These are phyloP conservation scores for Brachionus koreanus DNA, from an alignment of 1,140 invertebrate genomes.

Conservation along the genomic window DNA sequence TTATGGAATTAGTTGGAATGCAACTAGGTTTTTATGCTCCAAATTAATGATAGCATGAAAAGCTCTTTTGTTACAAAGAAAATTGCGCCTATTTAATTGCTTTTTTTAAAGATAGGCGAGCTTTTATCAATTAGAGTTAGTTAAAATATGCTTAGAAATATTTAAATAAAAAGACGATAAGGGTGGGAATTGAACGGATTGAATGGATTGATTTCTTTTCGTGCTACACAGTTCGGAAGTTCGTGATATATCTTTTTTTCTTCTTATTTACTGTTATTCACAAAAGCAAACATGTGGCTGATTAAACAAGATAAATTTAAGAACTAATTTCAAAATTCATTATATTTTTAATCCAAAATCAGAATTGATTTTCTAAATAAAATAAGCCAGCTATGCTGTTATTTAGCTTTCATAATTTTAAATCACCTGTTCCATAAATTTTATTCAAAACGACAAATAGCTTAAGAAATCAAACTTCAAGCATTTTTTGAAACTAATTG, in stretches of 20 bases:
- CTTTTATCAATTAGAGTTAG: not conserved
- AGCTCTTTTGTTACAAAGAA: not conserved
- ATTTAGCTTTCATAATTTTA: not conserved
- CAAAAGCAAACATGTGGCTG: not conserved
- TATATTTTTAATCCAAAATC: not conserved
- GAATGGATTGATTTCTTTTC: not conserved
- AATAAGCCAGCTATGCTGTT: not conserved
- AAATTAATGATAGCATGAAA: slow-evolving; percentile 1
- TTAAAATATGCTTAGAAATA: not conserved
- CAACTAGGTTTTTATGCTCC: not conserved
- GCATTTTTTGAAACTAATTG: not conserved
- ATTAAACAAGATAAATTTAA: not conserved
- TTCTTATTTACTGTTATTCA: not conserved
- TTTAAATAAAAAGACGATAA: not conserved
- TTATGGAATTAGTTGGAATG: not conserved
- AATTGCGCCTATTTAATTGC: not conserved
- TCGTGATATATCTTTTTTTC: not conserved
- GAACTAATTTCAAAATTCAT: not conserved
- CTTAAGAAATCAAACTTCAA: not conserved
- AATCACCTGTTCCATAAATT: not conserved
- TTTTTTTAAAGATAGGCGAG: not conserved
- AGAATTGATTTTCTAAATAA: not conserved
- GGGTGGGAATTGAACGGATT: not conserved
- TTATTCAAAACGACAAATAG: not conserved
- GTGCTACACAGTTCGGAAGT: not conserved